A percentile compares a stretch with the other conserved stretches of the same genome.
These are phyloP conservation scores for Flabesymbios commensalis DNA, from an alignment of 2,888 invertebrate genomes.

Conservation along the genomic window DNA sequence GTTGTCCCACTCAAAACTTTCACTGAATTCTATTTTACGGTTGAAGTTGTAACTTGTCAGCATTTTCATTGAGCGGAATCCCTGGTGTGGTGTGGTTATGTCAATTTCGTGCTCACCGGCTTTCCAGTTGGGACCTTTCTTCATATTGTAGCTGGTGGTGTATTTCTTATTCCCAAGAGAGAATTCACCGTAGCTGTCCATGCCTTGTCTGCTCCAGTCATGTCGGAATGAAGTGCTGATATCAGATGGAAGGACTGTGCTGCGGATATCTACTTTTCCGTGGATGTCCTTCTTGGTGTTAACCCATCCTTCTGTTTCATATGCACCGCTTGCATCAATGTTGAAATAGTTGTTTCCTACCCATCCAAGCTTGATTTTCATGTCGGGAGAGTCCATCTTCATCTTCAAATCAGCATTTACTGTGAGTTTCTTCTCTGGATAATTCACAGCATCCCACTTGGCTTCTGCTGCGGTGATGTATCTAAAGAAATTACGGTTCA, in stretches of 20 bases:
- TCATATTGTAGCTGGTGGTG: slow-evolving; percentile 20
- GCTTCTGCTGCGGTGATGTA: slow-evolving; percentile 10
- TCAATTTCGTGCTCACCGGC: slow-evolving; percentile 12
- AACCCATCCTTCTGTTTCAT: slow-evolving; percentile 14
- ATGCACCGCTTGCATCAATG: slow-evolving; percentile 19
- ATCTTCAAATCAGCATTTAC: slow-evolving; percentile 16
- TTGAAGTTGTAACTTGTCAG: slow-evolving; percentile 19
- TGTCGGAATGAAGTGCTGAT: slow-evolving; percentile 23
- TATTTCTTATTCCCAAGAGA: slow-evolving; percentile 35
- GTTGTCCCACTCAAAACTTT: slow-evolving; percentile 11
- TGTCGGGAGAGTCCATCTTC: slow-evolving; percentile 11
- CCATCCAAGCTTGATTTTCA: slow-evolving; percentile 16
- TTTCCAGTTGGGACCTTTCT: slow-evolving; percentile 10
- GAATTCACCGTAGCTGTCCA: slow-evolving; percentile 23
- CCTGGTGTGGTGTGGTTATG: slow-evolving; percentile 29
- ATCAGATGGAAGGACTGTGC: slow-evolving; percentile 16
- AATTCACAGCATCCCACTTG: slow-evolving; percentile 20
- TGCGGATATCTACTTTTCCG: slow-evolving; percentile 11
- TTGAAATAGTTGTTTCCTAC: slow-evolving; percentile 14
- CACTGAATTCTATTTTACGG: slow-evolving; percentile 10
- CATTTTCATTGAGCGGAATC: slow-evolving; percentile 6
- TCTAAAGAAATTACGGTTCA: neutral
- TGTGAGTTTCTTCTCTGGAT: slow-evolving; percentile 10
- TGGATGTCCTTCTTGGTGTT: slow-evolving; percentile 17
- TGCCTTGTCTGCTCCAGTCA: slow-evolving; percentile 1